Evolutionary conservation across 2,113 vertebrate genomes (phyloP).

Genomic region (Dryoscopus gambensis): DNA sequence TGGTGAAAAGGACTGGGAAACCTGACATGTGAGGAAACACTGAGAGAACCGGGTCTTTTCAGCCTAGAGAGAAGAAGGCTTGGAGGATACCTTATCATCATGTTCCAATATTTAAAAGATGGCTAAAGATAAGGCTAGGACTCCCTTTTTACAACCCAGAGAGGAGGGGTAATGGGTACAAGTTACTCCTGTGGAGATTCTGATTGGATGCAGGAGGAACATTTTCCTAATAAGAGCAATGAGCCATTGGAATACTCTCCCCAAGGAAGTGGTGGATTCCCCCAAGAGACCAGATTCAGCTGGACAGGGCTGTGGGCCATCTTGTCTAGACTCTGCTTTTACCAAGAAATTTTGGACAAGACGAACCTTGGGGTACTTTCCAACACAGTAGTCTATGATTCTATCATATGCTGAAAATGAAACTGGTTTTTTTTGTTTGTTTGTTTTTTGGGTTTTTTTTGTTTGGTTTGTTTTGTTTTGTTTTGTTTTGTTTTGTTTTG

Average conservation of each 20-base stretch:
- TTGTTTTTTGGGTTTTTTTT: accelerated
- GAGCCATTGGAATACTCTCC: not conserved
- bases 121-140: not conserved
- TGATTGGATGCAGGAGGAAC: not conserved
- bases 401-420: not conserved
- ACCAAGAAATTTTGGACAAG: not conserved
- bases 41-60: not conserved
- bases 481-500: not conserved
- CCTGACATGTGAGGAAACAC: not conserved
- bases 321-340: accelerated
- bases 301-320: not conserved
- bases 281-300: not conserved
- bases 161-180: not conserved
- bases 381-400: not conserved
- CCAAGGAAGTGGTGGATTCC: not conserved
- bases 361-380: not conserved
- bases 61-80: not conserved
- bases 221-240: not conserved
- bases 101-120: not conserved
- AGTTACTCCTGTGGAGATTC: not conserved
- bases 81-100: not conserved
- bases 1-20: not conserved
- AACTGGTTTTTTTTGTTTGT: too few relatives aligned
- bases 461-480: too few relatives aligned
- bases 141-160: not conserved